Base-by-base conservation (phyloP, 1,140 invertebrate species). In the Eufriesea mexicana region DNA sequence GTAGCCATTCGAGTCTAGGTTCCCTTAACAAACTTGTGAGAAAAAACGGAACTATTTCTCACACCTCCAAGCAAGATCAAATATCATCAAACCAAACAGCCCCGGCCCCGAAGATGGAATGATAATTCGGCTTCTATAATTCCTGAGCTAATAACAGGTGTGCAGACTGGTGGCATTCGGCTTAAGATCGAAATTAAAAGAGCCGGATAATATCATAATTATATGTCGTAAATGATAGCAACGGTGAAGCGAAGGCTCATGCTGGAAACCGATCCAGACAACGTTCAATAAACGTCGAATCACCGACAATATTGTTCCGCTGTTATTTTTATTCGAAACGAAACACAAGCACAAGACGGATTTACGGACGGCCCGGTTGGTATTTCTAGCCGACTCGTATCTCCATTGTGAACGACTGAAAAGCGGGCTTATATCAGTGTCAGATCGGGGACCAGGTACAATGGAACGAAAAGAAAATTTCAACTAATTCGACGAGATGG, bases 401-500 rank as follows among this genome's bases (percentile, higher is more conserved):
- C 47, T 42, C 55, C 61, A 76, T 86, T 71, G 81, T 84, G 71
- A 47, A n/a, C 51, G 59, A 57, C 70, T 76, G 74, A 76, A 57
- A 70, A 55, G 51, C 75, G 72, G 72, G 61, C 86, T 88, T 86
- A 83, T 91, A 92, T 92, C 90, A 82, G 86, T 91, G 88, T 92
- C 91, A 89, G 87, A 89, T 90, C 85, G 83, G 57, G 45, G 73
- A 42, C 66, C 77, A 77, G 84, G 49, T 25, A 91, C 90, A 91
- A 91, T 86, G 85, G 83, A 64, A 74, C 77, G 85, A 79, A 83
- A 71, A 86, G 84, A 85, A 89, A 91, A 91, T 92, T 90, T 89
- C 90, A 84, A 90, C 90, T 87, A 90, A 92, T 91, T 91, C 85
- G 85, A 85, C 82, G 87, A 91, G 79, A 84, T 85, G 70, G 85